Evolutionary conservation across 2,113 vertebrate species (phyloP), one percentile per base, ranked within the genome.

Genomic region (Cebidichthys violaceus): DNA sequence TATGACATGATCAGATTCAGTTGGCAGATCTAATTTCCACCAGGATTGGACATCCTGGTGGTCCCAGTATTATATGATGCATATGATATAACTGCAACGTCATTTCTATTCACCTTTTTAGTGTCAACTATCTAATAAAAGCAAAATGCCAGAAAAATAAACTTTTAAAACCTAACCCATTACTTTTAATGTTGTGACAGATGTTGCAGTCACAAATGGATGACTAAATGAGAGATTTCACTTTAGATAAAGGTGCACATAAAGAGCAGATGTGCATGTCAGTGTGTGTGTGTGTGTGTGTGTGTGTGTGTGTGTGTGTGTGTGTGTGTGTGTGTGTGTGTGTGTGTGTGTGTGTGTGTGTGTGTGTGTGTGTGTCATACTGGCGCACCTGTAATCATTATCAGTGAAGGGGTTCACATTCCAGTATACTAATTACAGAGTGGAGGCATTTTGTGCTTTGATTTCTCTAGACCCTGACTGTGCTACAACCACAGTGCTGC

Each of bases 351-450:
- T 67, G 85, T 69, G 41, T 64, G 62, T 67, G 83, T 68, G 41
- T 75, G 45, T 47, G 55, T 65, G 41, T 81, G 59, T 71, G 70
- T 75, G 60, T 81, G 74, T 83, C 17, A 11, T 43, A 68, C 6
- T n/a, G 41, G 77, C 75, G 83, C 86, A 88, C 85, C 85, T 90
- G 82, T 90, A 87, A 84, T 90, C 82, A 88, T 92, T 90, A 90
- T 91, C 85, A 90, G 81, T 86, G 87, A 87, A 77, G 87, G 84
- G 62, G 50, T 86, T 79, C 78, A 70, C 87, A 89, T 90, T 93
- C 89, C 86, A 72, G 39, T 70, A 13, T 68, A 81, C 75, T 93
- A 90, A 93, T 92, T 90, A 92, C 86, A 93, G 88, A 90, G 86
- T 71, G 55, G 22, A 82, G 75, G 31, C 83, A 74, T 91, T 71